Evolutionary conservation across 2,888 invertebrate species (phyloP).

Genomic region (Drosophila differens): DNA sequence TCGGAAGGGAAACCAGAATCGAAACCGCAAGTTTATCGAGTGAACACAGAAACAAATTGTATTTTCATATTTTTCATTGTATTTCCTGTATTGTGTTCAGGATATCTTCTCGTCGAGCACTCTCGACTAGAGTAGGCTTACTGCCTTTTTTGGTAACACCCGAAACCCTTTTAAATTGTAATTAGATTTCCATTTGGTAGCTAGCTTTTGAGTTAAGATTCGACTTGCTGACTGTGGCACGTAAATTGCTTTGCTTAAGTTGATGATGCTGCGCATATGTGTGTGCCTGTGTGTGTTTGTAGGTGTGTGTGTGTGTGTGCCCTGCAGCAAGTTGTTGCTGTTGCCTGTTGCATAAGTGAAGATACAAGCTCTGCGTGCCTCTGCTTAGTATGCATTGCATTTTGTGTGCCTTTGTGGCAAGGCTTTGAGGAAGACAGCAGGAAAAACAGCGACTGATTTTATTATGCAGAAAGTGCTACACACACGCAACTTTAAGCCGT

Average conservation of each 20-base stretch:
- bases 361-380: slow-evolving; percentile 21
- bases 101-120: neutral
- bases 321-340: slow-evolving; percentile 3
- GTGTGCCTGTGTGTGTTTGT: neutral
- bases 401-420: slow-evolving; percentile 56
- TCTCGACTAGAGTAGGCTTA: neutral
- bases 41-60: neutral
- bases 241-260: slow-evolving; percentile 41
- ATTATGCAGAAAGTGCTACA: slow-evolving; percentile 74
- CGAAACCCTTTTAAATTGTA: slow-evolving; percentile 71
- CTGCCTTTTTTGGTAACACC: neutral
- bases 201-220: slow-evolving; percentile 17
- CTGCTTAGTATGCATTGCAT: slow-evolving; percentile 77
- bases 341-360: slow-evolving; percentile 60
- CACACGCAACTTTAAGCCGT: slow-evolving; percentile 8
- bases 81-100: neutral
- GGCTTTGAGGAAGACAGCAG: slow-evolving; percentile 36
- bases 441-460: slow-evolving; percentile 64
- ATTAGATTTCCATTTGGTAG: slow-evolving; percentile 57
- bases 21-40: neutral
- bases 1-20: neutral
- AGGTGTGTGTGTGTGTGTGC: neutral
- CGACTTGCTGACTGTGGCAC: slow-evolving; percentile 7
- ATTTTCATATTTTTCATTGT: neutral
- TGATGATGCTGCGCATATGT: slow-evolving; percentile 7